Evolutionary conservation across 2,888 invertebrate genomes (phyloP).

Genomic region (Cheilosia grossa): DNA sequence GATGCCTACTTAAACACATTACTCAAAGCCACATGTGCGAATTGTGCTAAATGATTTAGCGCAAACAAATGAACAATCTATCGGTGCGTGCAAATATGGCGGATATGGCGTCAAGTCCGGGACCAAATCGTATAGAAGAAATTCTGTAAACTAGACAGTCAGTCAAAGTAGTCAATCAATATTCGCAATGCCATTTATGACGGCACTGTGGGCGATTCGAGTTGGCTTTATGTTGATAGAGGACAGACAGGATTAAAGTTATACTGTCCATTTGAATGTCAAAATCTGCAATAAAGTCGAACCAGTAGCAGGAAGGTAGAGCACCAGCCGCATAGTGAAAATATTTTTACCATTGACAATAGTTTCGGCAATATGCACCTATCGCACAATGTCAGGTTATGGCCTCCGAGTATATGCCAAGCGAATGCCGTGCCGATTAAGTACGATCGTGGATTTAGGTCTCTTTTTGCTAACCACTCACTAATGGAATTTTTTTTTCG

Average conservation of each 20-base stretch:
- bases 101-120: slow-evolving; percentile 43
- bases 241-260: background rate
- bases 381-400: no score
- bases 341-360: no score
- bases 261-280: no score
- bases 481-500: no score
- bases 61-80: slow-evolving; percentile 21
- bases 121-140: background rate
- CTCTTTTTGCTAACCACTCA: no score
- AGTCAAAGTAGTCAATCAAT: background rate
- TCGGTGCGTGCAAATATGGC: slow-evolving; percentile 11
- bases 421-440: no score
- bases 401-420: no score
- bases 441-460: no score
- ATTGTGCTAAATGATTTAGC: slow-evolving; percentile 62
- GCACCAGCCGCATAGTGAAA: no score
- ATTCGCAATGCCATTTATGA: background rate
- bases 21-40: slow-evolving; percentile 41
- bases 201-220: background rate
- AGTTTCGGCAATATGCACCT: no score
- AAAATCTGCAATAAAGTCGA: no score
- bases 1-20: slow-evolving; percentile 5
- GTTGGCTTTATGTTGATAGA: background rate
- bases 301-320: no score
- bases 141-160: slow-evolving; percentile 1